These are phyloP conservation scores for Chloropsis hardwickii DNA, from an alignment of 2,113 vertebrate genomes.

Conservation along the genomic window DNA sequence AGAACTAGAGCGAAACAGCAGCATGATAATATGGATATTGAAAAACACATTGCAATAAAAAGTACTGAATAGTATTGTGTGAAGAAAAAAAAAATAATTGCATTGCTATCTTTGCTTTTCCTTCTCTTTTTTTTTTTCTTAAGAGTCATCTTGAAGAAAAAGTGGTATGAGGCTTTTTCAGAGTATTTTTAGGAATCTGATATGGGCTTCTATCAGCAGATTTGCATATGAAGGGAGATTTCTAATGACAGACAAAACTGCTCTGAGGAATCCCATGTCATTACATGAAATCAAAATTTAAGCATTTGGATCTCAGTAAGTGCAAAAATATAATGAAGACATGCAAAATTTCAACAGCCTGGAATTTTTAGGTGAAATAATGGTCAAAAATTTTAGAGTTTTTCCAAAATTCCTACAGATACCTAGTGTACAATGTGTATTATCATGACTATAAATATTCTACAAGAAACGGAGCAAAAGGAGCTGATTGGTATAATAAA, in stretches of 20 bases:
- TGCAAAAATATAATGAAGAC: neutral
- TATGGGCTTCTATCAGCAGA: neutral
- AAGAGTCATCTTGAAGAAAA: neutral
- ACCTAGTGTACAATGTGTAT: neutral
- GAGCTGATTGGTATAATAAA: neutral
- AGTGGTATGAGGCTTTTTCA: neutral
- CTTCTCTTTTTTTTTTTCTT: neutral
- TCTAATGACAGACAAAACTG: neutral
- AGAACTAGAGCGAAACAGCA: neutral
- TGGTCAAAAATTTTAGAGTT: neutral
- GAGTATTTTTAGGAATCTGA: neutral
- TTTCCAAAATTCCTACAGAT: neutral
- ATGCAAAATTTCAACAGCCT: neutral
- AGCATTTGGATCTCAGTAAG: neutral
- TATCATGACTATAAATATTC: neutral
- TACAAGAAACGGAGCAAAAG: neutral
- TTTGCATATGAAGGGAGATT: neutral
- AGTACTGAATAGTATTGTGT: neutral
- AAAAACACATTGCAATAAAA: neutral
- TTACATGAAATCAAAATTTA: neutral
- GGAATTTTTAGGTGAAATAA: neutral
- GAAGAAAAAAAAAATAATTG: neutral
- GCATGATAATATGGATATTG: neutral
- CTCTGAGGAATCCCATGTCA: neutral
- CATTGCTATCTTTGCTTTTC: neutral